phyloP scores from a whole-genome alignment of 2,113 vertebrate species.

The Misgurnus mizolepis region DNA sequence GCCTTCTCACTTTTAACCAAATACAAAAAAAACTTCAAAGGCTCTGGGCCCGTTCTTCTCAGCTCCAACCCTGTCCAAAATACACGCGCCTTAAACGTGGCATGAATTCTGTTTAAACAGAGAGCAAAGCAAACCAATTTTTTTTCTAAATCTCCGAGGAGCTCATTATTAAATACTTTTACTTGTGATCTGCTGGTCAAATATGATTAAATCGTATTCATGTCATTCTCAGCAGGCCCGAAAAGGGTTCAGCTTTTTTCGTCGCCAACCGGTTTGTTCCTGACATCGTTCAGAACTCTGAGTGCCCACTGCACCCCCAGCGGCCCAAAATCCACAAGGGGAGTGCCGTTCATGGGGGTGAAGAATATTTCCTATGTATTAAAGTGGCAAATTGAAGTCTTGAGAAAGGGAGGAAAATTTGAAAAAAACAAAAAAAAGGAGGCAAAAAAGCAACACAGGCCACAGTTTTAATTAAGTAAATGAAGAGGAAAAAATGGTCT shows the following conservation, averaged over 20 bases:
- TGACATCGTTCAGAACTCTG: constrained; percentile 38
- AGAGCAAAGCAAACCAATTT: constrained; percentile 52
- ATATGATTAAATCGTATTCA: constrained; percentile 51
- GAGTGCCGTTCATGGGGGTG: constrained; percentile 9
- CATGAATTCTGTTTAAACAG: constrained; percentile 49
- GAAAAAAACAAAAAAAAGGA: constrained; percentile 59
- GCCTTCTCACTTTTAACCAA: constrained; percentile 40
- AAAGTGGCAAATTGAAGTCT: constrained; percentile 45
- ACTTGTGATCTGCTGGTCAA: constrained; percentile 57
- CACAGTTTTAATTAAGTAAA: constrained; percentile 75
- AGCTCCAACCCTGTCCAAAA: constrained; percentile 43
- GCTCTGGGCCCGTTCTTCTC: constrained; percentile 38
- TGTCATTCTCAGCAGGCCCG: constrained; percentile 29
- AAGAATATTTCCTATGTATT: constrained; percentile 32
- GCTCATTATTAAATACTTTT: constrained; percentile 62
- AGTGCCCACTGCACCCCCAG: constrained; percentile 4
- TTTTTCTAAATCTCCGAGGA: constrained; percentile 52
- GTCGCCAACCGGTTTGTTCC: constrained; percentile 47
- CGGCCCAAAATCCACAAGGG: background rate
- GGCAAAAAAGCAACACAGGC: constrained; percentile 68
- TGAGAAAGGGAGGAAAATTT: constrained; percentile 65
- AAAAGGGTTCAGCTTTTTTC: constrained; percentile 28
- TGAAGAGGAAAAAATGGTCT: constrained; percentile 71
- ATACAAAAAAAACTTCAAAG: constrained; percentile 53
- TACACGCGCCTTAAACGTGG: constrained; percentile 50